phyloP scores from a whole-genome alignment of 1,140 invertebrate genomes.

The Solenopsis invicta region DNA sequence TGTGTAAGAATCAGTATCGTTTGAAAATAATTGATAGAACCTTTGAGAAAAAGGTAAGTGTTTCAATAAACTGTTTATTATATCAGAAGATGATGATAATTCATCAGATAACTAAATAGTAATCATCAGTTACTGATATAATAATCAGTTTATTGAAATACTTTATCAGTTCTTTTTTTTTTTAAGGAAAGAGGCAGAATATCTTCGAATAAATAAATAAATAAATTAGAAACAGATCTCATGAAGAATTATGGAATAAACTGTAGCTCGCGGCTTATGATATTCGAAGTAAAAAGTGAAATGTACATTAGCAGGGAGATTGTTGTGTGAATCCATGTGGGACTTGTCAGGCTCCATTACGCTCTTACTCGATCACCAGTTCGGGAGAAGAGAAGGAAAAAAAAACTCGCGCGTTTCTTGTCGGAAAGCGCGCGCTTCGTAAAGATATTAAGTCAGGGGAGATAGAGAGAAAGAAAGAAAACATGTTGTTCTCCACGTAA shows the following conservation, averaged over 20 bases:
- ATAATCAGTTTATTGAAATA: no score
- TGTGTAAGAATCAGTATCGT: background rate
- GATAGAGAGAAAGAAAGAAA: background rate
- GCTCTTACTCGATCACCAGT: constrained; percentile 30
- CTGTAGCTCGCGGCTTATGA: background rate
- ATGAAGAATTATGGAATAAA: background rate
- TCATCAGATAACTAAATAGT: no score
- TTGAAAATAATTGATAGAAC: background rate
- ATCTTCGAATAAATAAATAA: background rate
- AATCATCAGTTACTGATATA: no score
- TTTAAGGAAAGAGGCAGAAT: background rate
- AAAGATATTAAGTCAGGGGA: constrained; percentile 32
- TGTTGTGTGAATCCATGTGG: background rate
- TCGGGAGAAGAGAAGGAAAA: background rate
- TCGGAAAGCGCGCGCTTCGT: background rate
- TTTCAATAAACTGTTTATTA: no score
- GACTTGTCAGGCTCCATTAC: constrained; percentile 6
- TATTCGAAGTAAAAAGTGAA: background rate
- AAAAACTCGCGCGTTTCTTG: constrained; percentile 10
- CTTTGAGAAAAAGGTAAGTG: no score
- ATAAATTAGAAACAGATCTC: background rate
- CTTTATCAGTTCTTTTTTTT: no score
- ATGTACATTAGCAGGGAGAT: background rate
- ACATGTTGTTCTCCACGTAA: constrained; percentile 12
- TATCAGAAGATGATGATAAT: no score